phyloP scores from a whole-genome alignment of 2,797 vertebrate species.

The Leptodactylus fallax region DNA sequence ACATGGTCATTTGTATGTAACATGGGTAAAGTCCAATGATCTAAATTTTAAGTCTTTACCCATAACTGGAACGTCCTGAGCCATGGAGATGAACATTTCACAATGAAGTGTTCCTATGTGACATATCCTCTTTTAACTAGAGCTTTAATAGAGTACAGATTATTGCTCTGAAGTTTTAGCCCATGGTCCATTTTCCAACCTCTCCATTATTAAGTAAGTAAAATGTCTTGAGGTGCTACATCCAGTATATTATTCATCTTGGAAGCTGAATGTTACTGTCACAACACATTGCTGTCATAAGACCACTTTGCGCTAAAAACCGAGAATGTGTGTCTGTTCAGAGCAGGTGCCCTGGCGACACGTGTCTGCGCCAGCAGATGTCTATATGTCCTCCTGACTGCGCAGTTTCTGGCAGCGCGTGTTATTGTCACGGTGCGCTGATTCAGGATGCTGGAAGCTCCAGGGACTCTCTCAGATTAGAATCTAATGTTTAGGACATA shows the following conservation, averaged over 20 bases:
- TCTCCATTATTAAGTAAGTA: neutral
- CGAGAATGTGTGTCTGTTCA: conserved; percentile 8
- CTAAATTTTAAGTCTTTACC: too few relatives aligned
- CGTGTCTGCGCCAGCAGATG: conserved; percentile 39
- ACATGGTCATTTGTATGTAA: too few relatives aligned
- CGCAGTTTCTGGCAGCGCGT: conserved; percentile 43
- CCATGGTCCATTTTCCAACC: too few relatives aligned
- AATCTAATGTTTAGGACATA: conserved; percentile 26
- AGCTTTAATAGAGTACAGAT: neutral
- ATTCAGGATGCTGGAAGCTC: conserved; percentile 28
- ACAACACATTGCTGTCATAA: conserved; percentile 13
- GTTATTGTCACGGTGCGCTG: conserved; percentile 49
- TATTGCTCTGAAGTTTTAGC: neutral
- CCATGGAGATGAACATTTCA: neutral
- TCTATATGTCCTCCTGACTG: conserved; percentile 47
- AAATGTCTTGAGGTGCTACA: neutral
- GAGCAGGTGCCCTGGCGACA: conserved; percentile 34
- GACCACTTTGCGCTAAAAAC: conserved; percentile 7
- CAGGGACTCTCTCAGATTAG: conserved; percentile 33
- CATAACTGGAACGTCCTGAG: neutral
- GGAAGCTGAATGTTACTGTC: conserved; percentile 30
- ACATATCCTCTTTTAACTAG: neutral
- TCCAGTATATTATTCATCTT: conserved; percentile 1
- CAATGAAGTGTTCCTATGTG: neutral
- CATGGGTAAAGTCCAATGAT: too few relatives aligned